Conservation (phyloP, 2,113 vertebrate species). For the Atrichornis clamosus region DNA sequence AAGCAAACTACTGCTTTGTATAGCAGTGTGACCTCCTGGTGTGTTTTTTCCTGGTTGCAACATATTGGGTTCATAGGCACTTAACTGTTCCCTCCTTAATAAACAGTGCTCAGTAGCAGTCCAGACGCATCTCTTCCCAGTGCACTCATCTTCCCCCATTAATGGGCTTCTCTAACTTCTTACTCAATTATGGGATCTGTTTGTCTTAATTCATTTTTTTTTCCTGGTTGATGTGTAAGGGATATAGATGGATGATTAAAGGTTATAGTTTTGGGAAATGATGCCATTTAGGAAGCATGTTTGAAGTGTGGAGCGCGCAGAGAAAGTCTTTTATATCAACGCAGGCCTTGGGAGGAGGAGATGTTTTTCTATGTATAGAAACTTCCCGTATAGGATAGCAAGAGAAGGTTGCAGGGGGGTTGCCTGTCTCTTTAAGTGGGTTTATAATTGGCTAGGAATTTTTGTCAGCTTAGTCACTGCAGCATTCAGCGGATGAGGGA, state of each 20-base stretch:
- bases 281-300: conserved; percentile 43
- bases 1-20: neutral
- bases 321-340: conserved; percentile 11
- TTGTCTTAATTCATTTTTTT: neutral
- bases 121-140: neutral
- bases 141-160: accelerated
- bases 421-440: conserved; percentile 74
- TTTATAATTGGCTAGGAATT: conserved; percentile 76
- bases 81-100: neutral
- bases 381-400: conserved; percentile 60
- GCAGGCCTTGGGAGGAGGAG: conserved; percentile 30
- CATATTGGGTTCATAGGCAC: neutral
- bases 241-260: neutral
- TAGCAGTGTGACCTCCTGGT: neutral
- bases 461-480: conserved; percentile 77
- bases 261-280: conserved; percentile 27
- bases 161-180: neutral
- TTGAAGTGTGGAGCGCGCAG: neutral
- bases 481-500: conserved; percentile 68
- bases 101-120: neutral
- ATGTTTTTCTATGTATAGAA: conserved; percentile 64
- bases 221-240: neutral
- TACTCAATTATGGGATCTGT: neutral
- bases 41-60: neutral
- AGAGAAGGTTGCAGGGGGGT: conserved; percentile 32